Percentiles rank a stretch among this genome's conserved stretches.
These are phyloP conservation scores for Eunapius fragilis DNA, from an alignment of 37 sponge, comb jelly and placozoan species.

Conservation along the genomic window DNA sequence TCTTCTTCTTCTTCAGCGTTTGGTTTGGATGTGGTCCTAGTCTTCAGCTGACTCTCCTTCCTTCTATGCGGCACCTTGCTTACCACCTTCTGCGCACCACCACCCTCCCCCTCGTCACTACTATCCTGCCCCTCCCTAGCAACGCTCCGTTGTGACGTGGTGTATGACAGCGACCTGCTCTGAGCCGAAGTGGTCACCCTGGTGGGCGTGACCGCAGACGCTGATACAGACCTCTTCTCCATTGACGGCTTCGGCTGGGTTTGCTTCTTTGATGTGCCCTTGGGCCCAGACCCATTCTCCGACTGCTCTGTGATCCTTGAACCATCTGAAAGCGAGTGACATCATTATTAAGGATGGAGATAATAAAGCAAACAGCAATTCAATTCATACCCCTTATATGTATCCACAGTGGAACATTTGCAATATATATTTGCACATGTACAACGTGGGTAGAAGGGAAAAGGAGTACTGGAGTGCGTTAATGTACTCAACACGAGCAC, in stretches of 20 bases:
- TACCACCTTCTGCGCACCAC: not conserved
- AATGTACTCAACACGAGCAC: no score
- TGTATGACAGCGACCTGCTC: not conserved
- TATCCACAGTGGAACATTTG: not conserved
- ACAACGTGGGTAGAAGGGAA: no score
- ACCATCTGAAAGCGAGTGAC: no score
- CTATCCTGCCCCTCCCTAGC: not conserved
- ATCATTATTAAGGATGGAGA: no score
- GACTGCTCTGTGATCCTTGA: no score
- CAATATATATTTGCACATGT: not conserved
- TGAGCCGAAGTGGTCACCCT: not conserved
- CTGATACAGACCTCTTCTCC: not conserved
- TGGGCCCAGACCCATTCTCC: not conserved
- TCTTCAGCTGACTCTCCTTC: not conserved
- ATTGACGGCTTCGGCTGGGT: not conserved
- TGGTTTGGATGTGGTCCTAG: not conserved
- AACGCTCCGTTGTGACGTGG: not conserved
- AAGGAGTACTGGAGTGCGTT: no score
- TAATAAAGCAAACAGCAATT: not conserved
- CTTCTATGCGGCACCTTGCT: not conserved
- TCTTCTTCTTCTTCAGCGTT: no score
- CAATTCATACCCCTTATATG: not conserved
- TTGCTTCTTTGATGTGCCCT: not conserved
- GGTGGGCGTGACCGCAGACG: not conserved
- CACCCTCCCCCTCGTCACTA: not conserved